Evolutionary conservation across 2,113 vertebrate species (phyloP), one percentile per base, ranked within the genome.

Genomic region (Alectura lathami): DNA sequence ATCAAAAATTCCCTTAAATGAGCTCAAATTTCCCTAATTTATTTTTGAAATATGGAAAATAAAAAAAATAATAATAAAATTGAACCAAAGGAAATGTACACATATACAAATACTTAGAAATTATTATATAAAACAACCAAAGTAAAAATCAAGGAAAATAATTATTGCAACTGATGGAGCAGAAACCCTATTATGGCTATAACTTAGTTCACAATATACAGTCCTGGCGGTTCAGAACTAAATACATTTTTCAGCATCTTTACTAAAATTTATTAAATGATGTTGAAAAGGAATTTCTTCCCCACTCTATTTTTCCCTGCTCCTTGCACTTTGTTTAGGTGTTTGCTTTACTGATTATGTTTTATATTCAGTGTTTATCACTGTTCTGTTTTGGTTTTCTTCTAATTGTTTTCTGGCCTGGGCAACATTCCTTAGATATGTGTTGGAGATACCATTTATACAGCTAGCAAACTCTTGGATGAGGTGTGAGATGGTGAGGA

Each of bases 91-190:
- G 12, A 51, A 91, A 81, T 20, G 2, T 11, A 48, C 27, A 82
- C 22, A 57, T 4, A 92, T 5, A 57, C 29, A 47, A 18, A 96
- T 57, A 76, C 10, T 8, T 73, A 96, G 80, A 83, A 96, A 97
- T 91, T 68, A 11, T 97, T 97, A 95, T 56, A 93, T 83, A 95
- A 95, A 97, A 96, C 96, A 87, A 96, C 93, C 93, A 97, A 96
- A 57, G 81, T 94, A 96, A 98, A 97, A 98, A 97, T 97, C 95
- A 97, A 97, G 86, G 94, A 97, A 98, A 97, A 98, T 97, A 98
- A 98, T 97, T 97, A 97, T 96, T 97, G 96, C 91, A 96, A 86
- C 86, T 97, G 96, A 95, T 97, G 97, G 94, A 97, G 97, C 97
- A 98, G 97, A 98, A 98, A 98, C 86, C 70, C 94, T 92, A 97